Evolutionary conservation across 2,888 invertebrate genomes (phyloP), one percentile per base, ranked within the genome.

Genomic region (Sinodicranocentrus sp.): DNA sequence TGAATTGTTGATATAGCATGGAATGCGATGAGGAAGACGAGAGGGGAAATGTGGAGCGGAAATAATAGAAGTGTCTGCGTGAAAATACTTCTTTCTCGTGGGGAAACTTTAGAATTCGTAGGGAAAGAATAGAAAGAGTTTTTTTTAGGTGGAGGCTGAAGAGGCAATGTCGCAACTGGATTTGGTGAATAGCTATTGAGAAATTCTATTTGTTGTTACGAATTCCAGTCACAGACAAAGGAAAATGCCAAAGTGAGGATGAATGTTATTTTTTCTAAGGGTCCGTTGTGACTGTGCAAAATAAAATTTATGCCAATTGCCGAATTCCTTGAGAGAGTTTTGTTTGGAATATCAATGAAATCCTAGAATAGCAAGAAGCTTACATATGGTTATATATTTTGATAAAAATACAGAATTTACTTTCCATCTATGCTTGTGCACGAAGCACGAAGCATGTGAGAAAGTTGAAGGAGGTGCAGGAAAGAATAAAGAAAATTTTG

Each of bases 301-400:
- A 67, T 67, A 67, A 67, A 67, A 67, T 67, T 67, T 67, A 67
- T 44, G 67, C 67, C 67, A 67, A 67, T 67, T 67, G 67, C 21
- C 19, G 67, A 67, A 67, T 67, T 67, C 67, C 67, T 44, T 43
- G 43, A 23, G 67, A n/a, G n/a, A 67, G 43, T 67, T 67, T 67
- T 67, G 67, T 44, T 44, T 67, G 67, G 67, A 67, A 67, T 67
- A 28, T 67, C 67, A 67, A 67, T 67, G 67, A 67, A 44, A 28
- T 63, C 15, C 15, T 5, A n/a, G 48, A 48, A 48, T 39, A 13
- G 13, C 13, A 39, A 39, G 39, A 39, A 39, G 13, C 5, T 39
- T 39, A 39, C 39, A 39, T 13, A 8, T 39, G 39, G 13, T 39
- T 39, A n/a, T n/a, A n/a, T n/a, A n/a, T n/a, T n/a, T n/a, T n/a